Base-by-base conservation (phyloP, 2,113 vertebrate genomes). In the Sinocyclocheilus rhinocerous region DNA sequence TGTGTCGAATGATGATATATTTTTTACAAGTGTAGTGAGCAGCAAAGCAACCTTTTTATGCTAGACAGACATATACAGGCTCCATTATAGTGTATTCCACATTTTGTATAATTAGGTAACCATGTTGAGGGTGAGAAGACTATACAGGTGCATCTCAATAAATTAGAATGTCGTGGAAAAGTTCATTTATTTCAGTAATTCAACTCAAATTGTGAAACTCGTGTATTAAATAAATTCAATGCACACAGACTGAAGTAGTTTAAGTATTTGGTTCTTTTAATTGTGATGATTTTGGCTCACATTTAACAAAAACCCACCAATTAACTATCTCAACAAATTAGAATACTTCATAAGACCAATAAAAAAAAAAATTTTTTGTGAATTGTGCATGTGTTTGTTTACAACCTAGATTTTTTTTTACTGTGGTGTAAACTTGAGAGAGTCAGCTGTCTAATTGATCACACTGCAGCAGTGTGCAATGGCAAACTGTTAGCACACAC, bases 361-460 rank as follows among this genome's bases (percentile, higher is more conserved):
- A n/a, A n/a, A n/a, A n/a, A n/a, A n/a, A n/a, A n/a, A n/a, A n/a
- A n/a, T n/a, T n/a, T n/a, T n/a, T n/a, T n/a, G n/a, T n/a, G n/a
- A n/a, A n/a, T n/a, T n/a, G n/a, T 87, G 22, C 2, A n/a, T 79
- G 59, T 45, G 26, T 48, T 48, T 12, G n/a, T 72, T 69, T 78
- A 77, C 79, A 50, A 11, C n/a, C 36, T 61, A 72, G 5, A 12
- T 59, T 10, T n/a, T 72, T 70, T 65, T 76, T 86, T 78, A 65
- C 81, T 50, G 7, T 57, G 81, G 6, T 75, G 89, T 86, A 65
- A 73, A 61, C 45, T 26, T 39, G 22, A 59, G 79, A 79, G 70
- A 73, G 45, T 73, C 61, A 76, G 65, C 83, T 61, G 79, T 76
- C 84, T 87, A 91, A 90, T 89, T 91, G 90, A 92, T 91, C 87